Evolutionary conservation across 2,113 vertebrate species (phyloP), one percentile per base, ranked within the genome.

Genomic region (Colius striatus): DNA sequence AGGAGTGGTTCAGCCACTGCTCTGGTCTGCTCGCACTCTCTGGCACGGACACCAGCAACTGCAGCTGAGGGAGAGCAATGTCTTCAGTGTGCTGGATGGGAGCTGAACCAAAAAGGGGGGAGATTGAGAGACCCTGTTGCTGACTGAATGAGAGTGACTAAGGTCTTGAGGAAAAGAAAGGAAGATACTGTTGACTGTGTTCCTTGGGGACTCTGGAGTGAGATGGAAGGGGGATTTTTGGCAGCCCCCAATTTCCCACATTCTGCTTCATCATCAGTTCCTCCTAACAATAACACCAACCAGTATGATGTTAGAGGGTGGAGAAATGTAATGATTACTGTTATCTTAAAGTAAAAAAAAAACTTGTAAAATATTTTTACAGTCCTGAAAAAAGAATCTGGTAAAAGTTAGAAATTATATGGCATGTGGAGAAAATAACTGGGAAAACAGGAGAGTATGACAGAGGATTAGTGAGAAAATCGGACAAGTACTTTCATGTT

Each of bases 1-100:
- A 32, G 21, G 45, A 65, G 60, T 38, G 27, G 29, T 54, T 84
- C 51, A 2, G 38, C 73, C 70, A 43, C 55, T 58, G 18, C 0
- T 0, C 16, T 5, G 8, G 57, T 17, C 4, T 4, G 13, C 26
- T 90, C 30, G n/a, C 0, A 0, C 54, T 84, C 36, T 0, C 29
- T 10, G 68, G 6, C 30, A 1, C 1, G 20, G 61, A 12, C 45
- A 18, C 9, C 6, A 7, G 29, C 47, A 29, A 70, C 50, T 34
- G 53, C 63, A 26, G 68, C 54, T 22, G 41, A 27, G 45, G 11
- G 9, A 5, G 2, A 63, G 32, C 25, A 36, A 63, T 5, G 55
- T 19, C 54, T 62, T 55, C 41, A 22, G 66, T 3, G 29, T 36
- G 80, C 77, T 65, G 58, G 10, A 1, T n/a, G 34, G 57, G 21